Conservation (phyloP, 2,113 vertebrate species). For the Notechis scutatus region DNA sequence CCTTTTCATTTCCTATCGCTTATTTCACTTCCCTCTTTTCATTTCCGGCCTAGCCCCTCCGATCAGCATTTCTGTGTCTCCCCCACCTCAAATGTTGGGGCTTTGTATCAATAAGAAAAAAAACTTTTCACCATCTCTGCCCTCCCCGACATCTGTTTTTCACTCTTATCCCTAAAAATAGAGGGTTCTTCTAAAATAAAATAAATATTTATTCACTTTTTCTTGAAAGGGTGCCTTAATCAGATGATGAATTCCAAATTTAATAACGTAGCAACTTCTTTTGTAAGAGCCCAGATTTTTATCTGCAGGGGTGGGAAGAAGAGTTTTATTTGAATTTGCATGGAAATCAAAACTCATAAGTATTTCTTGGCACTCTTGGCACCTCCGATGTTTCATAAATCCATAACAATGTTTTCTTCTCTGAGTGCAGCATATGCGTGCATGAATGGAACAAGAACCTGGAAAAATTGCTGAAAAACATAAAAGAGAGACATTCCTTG, state of each 20-base stretch:
- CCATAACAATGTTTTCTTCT: background rate
- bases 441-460: conserved; percentile 27
- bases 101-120: background rate
- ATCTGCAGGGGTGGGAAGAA: conserved; percentile 53
- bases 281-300: conserved; percentile 49
- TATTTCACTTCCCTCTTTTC: background rate
- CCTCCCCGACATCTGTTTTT: background rate
- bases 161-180: background rate
- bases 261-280: conserved; percentile 60
- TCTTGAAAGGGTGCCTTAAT: conserved; percentile 35
- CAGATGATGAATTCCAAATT: conserved; percentile 29
- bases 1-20: background rate
- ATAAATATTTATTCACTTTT: conserved; percentile 13
- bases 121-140: background rate
- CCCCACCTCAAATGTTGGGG: background rate
- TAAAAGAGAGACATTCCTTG: too few species aligned
- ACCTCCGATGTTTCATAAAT: conserved; percentile 46
- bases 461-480: background rate
- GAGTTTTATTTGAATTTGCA: conserved; percentile 42
- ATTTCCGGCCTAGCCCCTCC: background rate
- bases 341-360: conserved; percentile 50
- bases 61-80: background rate
- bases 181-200: background rate
- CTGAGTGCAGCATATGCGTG: background rate
- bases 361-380: conserved; percentile 39